Conservation (phyloP, 2,797 vertebrate genomes). For the Delichon dasypus region DNA sequence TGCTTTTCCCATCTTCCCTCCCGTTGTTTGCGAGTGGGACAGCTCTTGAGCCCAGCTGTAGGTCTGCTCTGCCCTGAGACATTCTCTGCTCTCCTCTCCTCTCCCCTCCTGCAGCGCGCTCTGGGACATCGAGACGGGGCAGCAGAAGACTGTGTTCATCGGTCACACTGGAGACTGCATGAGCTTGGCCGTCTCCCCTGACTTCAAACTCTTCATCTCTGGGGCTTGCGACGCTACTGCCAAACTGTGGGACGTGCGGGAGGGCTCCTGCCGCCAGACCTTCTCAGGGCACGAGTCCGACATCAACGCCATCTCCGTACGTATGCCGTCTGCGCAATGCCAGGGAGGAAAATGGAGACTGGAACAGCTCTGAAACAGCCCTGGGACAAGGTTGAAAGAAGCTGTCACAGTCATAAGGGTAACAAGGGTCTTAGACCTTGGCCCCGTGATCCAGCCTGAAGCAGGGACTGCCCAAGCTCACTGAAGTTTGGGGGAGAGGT, state of each 20-base stretch:
- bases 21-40: rapidly evolving
- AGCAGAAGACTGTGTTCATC: slow-evolving; percentile 87
- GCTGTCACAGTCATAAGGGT: not conserved
- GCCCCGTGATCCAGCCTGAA: not conserved
- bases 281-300: slow-evolving; percentile 94
- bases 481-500: not conserved
- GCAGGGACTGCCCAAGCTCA: not conserved
- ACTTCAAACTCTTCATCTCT: slow-evolving; percentile 94
- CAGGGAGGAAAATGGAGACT: not conserved
- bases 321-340: not conserved
- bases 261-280: slow-evolving; percentile 91
- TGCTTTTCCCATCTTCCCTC: not conserved
- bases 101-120: slow-evolving; percentile 77
- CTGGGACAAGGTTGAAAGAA: not conserved
- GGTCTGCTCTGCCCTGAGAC: not conserved
- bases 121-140: slow-evolving; percentile 98
- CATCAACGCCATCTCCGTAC: slow-evolving; percentile 93
- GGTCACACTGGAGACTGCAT: slow-evolving; percentile 97
- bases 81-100: not conserved
- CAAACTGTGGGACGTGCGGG: slow-evolving; percentile 97
- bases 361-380: not conserved
- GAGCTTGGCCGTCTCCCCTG: slow-evolving; percentile 91
- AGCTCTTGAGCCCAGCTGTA: not conserved
- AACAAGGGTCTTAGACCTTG: not conserved
- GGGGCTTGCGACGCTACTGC: slow-evolving; percentile 95